Evolutionary conservation across 2,797 vertebrate genomes (phyloP), one percentile per base, ranked within the genome.

Genomic region (Alauda arvensis): DNA sequence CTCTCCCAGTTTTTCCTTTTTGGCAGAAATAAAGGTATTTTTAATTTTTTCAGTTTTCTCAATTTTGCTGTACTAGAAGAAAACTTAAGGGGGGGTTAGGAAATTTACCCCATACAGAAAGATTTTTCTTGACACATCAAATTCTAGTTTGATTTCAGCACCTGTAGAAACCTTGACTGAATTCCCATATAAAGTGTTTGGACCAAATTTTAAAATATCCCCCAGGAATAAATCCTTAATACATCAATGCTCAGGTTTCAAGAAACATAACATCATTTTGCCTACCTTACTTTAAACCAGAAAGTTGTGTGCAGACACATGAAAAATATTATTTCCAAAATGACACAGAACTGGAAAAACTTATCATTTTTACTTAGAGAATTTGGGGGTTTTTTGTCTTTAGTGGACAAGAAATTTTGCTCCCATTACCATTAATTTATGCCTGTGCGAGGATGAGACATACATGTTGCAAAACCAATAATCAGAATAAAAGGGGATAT

Each of bases 291-390:
- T 84, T 87, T 48, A 72, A 85, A 88, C 6, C 23, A 87, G 19
- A 69, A 86, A 79, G 3, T 9, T 77, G 7, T 49, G 45, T n/a
- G 20, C 29, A 53, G 51, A 68, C 26, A 69, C 33, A 23, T 84
- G 68, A 53, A 89, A 93, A 83, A 88, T 40, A 83, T 83, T 61
- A 51, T 71, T 85, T 84, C 46, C 16, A 79, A 83, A 80, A 65
- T 63, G 16, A 78, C 20, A 57, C 9, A 56, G 33, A 91, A 51
- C 37, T 86, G 28, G 48, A 67, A 70, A 89, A 83, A 28, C 8
- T 52, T 83, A 46, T 15, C 10, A 56, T 63, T 67, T 8, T 34
- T 40, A 40, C n/a, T 75, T 15, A 39, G 55, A 55, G n/a, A 89
- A n/a, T 2, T 52, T 56, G 0, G n/a, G n/a, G n/a, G 28, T 81